These are phyloP conservation scores for Nannobrachium achirus DNA, from an alignment of 2,113 vertebrate species.

Conservation along the genomic window DNA sequence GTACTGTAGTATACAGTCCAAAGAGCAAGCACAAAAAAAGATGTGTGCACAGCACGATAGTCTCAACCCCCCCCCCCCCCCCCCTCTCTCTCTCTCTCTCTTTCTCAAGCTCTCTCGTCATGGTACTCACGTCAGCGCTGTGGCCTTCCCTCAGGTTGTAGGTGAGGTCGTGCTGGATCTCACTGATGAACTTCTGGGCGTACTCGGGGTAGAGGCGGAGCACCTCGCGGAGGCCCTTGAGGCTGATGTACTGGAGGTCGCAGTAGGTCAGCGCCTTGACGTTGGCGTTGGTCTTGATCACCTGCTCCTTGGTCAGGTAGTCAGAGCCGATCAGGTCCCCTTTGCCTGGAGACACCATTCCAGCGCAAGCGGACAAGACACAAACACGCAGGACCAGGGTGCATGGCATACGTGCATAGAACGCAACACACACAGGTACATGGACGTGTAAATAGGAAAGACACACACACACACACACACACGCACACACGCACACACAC, in stretches of 20 bases:
- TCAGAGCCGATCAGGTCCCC: conserved; percentile 85
- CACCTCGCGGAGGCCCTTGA: conserved; percentile 84
- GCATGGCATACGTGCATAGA: background rate
- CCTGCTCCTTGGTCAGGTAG: conserved; percentile 82
- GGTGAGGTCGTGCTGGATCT: conserved; percentile 87
- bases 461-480: background rate
- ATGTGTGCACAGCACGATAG: too few relatives aligned
- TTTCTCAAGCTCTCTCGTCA: too few relatives aligned
- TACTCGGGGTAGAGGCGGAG: conserved; percentile 85
- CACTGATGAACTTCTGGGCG: conserved; percentile 83
- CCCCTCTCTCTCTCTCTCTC: too few relatives aligned
- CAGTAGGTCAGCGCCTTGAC: conserved; percentile 87
- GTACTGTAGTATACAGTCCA: too few relatives aligned
- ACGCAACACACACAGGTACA: background rate
- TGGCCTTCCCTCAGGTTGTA: conserved; percentile 85
- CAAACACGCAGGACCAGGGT: background rate
- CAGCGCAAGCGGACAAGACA: background rate
- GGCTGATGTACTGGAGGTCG: conserved; percentile 86
- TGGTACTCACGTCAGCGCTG: conserved; percentile 76
- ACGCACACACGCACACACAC: background rate
- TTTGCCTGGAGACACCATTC: conserved; percentile 71
- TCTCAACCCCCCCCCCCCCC: too few relatives aligned
- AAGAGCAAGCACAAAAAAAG: too few relatives aligned
- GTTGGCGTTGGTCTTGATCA: conserved; percentile 86
- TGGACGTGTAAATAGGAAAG: too few relatives aligned